Percentiles rank a stretch among this genome's conserved stretches.
These are phyloP conservation scores for Heliangelus exortis DNA, from an alignment of 2,797 vertebrate species.

Conservation along the genomic window DNA sequence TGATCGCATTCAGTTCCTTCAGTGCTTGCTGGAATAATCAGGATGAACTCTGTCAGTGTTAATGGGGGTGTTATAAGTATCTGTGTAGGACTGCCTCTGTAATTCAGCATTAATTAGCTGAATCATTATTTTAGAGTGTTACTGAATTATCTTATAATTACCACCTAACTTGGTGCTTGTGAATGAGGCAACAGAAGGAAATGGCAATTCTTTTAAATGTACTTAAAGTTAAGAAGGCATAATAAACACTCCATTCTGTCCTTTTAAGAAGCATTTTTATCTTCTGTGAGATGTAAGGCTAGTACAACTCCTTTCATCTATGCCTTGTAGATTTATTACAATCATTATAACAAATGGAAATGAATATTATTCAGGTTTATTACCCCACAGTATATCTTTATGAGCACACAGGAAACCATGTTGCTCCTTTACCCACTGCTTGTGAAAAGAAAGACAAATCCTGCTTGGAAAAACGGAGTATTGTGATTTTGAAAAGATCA, in stretches of 20 bases:
- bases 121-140: slow-evolving; percentile 78
- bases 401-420: slow-evolving; percentile 47
- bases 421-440: slow-evolving; percentile 54
- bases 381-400: slow-evolving; percentile 54
- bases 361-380: slow-evolving; percentile 65
- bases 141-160: slow-evolving; percentile 75
- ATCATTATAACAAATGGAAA: slow-evolving; percentile 60
- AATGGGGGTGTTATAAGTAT: slow-evolving; percentile 70
- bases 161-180: slow-evolving; percentile 70
- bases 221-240: slow-evolving; percentile 71
- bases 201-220: slow-evolving; percentile 69
- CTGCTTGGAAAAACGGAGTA: slow-evolving; percentile 38
- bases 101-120: slow-evolving; percentile 76
- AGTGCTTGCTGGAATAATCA: slow-evolving; percentile 57
- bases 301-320: slow-evolving; percentile 54
- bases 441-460: slow-evolving; percentile 48
- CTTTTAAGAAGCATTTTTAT: slow-evolving; percentile 55
- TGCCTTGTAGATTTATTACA: slow-evolving; percentile 66
- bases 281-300: slow-evolving; percentile 35
- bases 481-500: slow-evolving; percentile 55
- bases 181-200: slow-evolving; percentile 69
- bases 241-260: slow-evolving; percentile 67
- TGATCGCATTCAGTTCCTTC: slow-evolving; percentile 46
- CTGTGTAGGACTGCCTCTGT: slow-evolving; percentile 72
- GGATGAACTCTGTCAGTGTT: slow-evolving; percentile 68